phyloP scores from a whole-genome alignment of 2,113 vertebrate species.

The Protobothrops flavoviridis region DNA sequence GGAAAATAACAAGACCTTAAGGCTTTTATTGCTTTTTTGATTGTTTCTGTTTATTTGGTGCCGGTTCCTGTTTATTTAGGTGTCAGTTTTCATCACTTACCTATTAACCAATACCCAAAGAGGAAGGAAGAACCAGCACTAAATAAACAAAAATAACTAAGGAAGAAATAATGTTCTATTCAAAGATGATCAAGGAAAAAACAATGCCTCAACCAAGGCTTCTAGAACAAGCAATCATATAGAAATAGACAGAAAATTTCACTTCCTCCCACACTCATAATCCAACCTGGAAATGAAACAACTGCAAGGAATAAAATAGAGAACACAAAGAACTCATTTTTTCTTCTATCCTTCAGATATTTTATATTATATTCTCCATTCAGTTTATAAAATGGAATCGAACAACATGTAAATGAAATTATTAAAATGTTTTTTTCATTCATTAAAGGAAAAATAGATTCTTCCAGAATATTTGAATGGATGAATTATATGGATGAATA shows the following conservation, averaged over 20 bases:
- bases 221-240: background rate
- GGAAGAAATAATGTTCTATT: background rate
- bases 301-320: background rate
- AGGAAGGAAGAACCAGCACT: background rate
- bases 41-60: background rate
- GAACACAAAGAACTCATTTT: background rate
- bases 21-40: background rate
- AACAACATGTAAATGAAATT: background rate
- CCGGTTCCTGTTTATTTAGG: background rate
- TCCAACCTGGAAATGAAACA: background rate
- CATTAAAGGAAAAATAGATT: background rate
- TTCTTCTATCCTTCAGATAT: background rate
- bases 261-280: background rate
- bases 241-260: background rate
- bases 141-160: background rate
- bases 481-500: background rate
- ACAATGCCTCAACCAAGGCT: background rate
- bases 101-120: background rate
- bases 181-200: background rate
- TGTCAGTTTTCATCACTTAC: background rate
- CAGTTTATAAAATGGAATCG: background rate
- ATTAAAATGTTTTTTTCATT: constrained; percentile 6
- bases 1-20: background rate
- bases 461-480: background rate
- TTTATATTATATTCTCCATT: background rate